Percentiles rank a stretch among this genome's conserved stretches.
Conservation (phyloP, 2,797 vertebrate genomes). For the Anomalospiza imberbis region DNA sequence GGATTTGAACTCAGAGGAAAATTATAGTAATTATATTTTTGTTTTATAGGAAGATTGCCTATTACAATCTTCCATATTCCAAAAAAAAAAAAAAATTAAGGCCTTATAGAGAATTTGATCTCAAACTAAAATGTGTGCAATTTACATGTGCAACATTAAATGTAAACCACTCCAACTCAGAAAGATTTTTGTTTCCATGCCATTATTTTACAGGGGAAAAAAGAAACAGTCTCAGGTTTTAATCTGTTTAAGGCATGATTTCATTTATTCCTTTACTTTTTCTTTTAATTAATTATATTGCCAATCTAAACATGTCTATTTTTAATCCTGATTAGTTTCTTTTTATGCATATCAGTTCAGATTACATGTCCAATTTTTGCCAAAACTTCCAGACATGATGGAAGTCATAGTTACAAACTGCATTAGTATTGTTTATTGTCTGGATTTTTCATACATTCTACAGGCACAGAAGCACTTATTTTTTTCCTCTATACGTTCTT, state of each 20-base stretch:
- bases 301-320: conserved; percentile 51
- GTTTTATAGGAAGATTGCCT: not conserved
- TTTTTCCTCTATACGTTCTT: not conserved
- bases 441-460: conserved; percentile 39
- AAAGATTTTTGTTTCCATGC: not conserved
- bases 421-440: conserved; percentile 55
- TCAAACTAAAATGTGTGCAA: not conserved
- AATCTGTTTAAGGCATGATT: conserved; percentile 29
- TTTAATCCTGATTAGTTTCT: conserved; percentile 35
- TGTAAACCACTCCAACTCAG: not conserved
- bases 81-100: not conserved
- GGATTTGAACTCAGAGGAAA: not conserved
- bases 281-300: conserved; percentile 42
- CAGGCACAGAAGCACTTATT: not conserved
- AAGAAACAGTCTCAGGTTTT: not conserved
- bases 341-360: conserved; percentile 51
- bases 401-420: conserved; percentile 16
- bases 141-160: not conserved
- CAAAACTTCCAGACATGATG: conserved; percentile 56
- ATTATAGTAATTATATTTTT: not conserved
- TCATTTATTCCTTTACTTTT: conserved; percentile 19
- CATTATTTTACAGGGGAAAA: not conserved
- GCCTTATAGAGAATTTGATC: not conserved
- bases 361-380: conserved; percentile 45
- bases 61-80: not conserved